Evolutionary conservation across 2,113 vertebrate genomes (phyloP), one percentile per base, ranked within the genome.

Genomic region (Sterrhoptilus dennistouni): DNA sequence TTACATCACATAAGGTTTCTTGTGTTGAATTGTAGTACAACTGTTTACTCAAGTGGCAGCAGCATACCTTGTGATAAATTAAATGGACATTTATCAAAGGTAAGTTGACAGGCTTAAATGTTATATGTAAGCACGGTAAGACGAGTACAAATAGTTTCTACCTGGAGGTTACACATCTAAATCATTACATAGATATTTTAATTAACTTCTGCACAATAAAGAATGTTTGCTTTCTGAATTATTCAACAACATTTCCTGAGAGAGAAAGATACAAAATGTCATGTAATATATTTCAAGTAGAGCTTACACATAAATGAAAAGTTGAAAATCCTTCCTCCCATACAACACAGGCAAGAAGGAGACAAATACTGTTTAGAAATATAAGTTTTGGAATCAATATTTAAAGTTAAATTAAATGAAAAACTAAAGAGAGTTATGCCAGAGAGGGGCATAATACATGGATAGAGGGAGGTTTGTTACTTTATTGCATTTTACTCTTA

Each of bases 101-200:
- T 28, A 90, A 66, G 70, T 25, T 86, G 94, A 65, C 84, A 96
- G 63, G 25, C 77, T 82, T 70, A 93, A 91, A 96, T 52, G 78
- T 72, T 90, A 91, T 93, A 74, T 2, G 5, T 74, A 94, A 93
- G 54, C 91, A 83, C 0, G 8, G 53, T 79, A 83, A 96, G 93
- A 96, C 94, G 95, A 96, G 68, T 91, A 96, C 90, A 95, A 96
- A 97, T 74, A 90, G 75, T 31, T 90, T 93, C 82, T 96, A 96
- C 71, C 71, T 83, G 76, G 54, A 93, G 71, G 50, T 93, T 93
- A 71, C 35, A 40, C 25, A 93, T 49, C 49, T 13, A 93, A 91
- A 91, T 94, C 71, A 92, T 49, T 78, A 36, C 52, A 88, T 42
- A 72, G 87, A 89, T 87, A 79, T 82, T 95, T 91, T 94, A 95